These are phyloP conservation scores for Manis crassicaudata DNA, from an alignment of 2,797 vertebrate species.

Conservation along the genomic window DNA sequence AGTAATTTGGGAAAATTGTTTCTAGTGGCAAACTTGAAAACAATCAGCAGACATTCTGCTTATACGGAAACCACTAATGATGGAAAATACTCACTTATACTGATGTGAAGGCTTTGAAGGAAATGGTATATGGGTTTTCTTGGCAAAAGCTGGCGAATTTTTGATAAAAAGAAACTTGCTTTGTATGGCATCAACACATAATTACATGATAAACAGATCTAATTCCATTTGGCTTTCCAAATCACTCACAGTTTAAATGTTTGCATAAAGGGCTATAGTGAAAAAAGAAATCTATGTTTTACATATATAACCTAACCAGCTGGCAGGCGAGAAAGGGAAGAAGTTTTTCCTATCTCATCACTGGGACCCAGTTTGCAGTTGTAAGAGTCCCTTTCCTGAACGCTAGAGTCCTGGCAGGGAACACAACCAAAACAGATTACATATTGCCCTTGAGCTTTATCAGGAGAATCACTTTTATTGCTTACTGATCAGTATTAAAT, in stretches of 20 bases:
- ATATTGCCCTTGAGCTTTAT: not conserved
- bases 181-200: constrained; percentile 10
- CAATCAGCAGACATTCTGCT: not conserved
- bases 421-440: not conserved
- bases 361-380: not conserved
- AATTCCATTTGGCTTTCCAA: constrained; percentile 9
- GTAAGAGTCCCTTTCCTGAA: not conserved
- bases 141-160: constrained; percentile 25
- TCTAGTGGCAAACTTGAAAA: not conserved
- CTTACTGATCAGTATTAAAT: constrained; percentile 31
- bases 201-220: constrained; percentile 42
- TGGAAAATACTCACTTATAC: constrained; percentile 9
- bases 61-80: not conserved
- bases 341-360: not conserved
- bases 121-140: constrained; percentile 3
- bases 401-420: not conserved
- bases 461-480: constrained; percentile 24
- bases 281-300: not conserved
- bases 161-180: constrained; percentile 39
- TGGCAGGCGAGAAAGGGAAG: not conserved
- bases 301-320: not conserved
- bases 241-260: constrained; percentile 50
- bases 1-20: not conserved
- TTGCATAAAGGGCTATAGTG: not conserved
- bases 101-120: not conserved